phyloP scores from a whole-genome alignment of 2,888 invertebrate species.

The Spilosoma lubricipeda region DNA sequence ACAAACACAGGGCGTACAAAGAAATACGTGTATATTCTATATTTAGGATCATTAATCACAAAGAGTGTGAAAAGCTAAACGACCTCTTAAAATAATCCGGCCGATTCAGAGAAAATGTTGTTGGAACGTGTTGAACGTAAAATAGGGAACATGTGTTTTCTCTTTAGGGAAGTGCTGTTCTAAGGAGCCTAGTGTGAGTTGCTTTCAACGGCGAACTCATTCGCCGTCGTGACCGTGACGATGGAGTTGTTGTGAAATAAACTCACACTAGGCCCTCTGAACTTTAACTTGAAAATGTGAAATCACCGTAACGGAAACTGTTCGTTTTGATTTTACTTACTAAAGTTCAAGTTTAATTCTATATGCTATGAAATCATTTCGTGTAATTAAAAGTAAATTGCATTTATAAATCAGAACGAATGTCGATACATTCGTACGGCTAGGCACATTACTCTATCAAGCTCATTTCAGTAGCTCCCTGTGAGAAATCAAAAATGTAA shows the following conservation, averaged over 20 bases:
- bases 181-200: not conserved
- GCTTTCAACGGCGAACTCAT: no score
- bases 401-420: not conserved
- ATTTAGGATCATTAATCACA: conserved; percentile 21
- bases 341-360: no score
- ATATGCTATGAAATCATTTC: no score
- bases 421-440: not conserved
- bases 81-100: conserved; percentile 12
- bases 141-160: not conserved
- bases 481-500: no score
- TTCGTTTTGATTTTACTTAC: no score
- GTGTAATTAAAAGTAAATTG: no score
- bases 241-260: no score
- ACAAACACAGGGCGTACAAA: conserved; percentile 14
- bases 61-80: conserved; percentile 17
- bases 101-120: not conserved
- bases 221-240: no score
- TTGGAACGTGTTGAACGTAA: not conserved
- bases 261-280: not conserved
- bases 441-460: not conserved
- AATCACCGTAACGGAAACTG: not conserved
- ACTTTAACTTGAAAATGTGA: not conserved
- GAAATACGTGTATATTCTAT: conserved; percentile 17
- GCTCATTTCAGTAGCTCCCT: not conserved
- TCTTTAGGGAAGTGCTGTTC: not conserved